A percentile compares a stretch with the other conserved stretches of the same genome.
phyloP scores from a whole-genome alignment of 1,140 invertebrate species.

The Drosophila rufa region DNA sequence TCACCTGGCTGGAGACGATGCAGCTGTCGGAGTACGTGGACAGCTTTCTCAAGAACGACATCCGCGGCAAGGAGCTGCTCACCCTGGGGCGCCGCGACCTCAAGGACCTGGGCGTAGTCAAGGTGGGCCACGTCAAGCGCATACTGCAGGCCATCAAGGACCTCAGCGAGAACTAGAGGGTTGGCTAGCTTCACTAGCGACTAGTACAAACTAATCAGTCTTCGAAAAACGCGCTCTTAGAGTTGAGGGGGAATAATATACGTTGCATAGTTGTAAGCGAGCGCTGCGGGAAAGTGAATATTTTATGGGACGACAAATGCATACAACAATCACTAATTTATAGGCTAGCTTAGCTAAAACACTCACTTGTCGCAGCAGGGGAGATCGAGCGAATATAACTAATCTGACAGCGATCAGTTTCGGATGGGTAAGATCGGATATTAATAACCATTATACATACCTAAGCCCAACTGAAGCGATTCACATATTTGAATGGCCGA shows the following conservation, averaged over 20 bases:
- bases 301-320: constrained; percentile 63
- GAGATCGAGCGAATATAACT: neutral
- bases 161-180: constrained; percentile 86
- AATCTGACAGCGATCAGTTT: constrained; percentile 2
- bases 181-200: neutral
- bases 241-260: constrained; percentile 24
- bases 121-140: constrained; percentile 97
- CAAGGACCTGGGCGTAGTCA: constrained; percentile 95
- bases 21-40: constrained; percentile 95
- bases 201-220: constrained; percentile 69
- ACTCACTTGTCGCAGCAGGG: constrained; percentile 2
- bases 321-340: constrained; percentile 83
- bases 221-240: constrained; percentile 55
- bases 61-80: constrained; percentile 95
- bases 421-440: neutral
- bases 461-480: constrained; percentile 17
- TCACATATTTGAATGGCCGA: neutral
- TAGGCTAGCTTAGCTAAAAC: constrained; percentile 74
- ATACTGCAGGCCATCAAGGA: constrained; percentile 97
- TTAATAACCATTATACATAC: constrained; percentile 25
- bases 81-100: constrained; percentile 93
- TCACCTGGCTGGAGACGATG: constrained; percentile 94
- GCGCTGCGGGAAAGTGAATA: constrained; percentile 29
- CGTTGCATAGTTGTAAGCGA: constrained; percentile 33
- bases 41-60: constrained; percentile 95